Evolutionary conservation across 2,113 vertebrate genomes (phyloP).

Genomic region (Stomatorhinus ivindoensis): DNA sequence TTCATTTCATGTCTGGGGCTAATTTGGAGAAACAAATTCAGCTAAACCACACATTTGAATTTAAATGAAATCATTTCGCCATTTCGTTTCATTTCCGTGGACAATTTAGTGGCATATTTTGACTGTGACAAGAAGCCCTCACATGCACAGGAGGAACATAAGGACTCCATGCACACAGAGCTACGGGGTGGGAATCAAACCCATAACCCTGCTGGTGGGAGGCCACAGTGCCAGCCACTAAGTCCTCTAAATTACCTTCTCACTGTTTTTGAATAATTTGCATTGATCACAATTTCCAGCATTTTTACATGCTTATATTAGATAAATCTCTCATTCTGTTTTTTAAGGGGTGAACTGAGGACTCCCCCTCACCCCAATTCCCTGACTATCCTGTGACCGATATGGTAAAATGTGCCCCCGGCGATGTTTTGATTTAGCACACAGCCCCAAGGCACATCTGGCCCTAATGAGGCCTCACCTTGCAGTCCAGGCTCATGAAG

Average conservation of each 20-base stretch:
- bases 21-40: background rate
- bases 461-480: constrained; percentile 53
- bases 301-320: background rate
- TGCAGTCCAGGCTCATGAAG: constrained; percentile 73
- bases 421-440: background rate
- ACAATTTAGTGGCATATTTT: background rate
- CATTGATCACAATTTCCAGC: background rate
- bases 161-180: background rate
- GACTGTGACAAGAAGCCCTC: background rate
- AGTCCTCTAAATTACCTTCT: background rate
- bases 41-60: background rate
- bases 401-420: background rate
- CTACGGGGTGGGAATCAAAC: background rate
- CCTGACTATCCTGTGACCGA: background rate
- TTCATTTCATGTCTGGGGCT: background rate
- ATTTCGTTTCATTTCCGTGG: background rate
- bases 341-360: background rate
- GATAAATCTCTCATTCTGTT: background rate
- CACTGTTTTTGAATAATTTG: background rate
- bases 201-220: background rate
- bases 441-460: background rate
- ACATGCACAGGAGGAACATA: background rate
- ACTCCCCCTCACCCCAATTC: background rate
- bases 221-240: background rate
- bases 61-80: background rate